A percentile compares a stretch with the other conserved stretches of the same genome.
Evolutionary conservation across 2,113 vertebrate species (phyloP).

Genomic region (Nycticebus coucang): DNA sequence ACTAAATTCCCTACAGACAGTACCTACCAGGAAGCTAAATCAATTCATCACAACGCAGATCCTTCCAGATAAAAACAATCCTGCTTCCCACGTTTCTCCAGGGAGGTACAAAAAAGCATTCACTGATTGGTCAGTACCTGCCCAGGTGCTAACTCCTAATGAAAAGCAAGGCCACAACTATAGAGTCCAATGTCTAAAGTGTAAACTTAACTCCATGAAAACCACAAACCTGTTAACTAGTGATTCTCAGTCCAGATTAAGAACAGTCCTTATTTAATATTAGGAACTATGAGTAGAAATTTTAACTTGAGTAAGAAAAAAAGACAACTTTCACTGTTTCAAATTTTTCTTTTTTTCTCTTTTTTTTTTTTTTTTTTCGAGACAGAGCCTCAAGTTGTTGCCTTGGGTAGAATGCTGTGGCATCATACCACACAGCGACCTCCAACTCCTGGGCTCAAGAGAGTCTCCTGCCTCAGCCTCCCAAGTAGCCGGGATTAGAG

Average conservation of each 20-base stretch:
- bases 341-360: background rate
- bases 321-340: background rate
- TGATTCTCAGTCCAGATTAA: background rate
- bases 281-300: background rate
- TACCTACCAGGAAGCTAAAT: background rate
- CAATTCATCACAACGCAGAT: rapidly evolving
- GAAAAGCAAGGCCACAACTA: background rate
- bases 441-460: too few relatives aligned
- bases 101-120: background rate
- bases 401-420: too few relatives aligned
- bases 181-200: background rate
- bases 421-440: too few relatives aligned
- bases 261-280: background rate
- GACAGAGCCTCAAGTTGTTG: too few relatives aligned
- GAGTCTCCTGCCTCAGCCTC: too few relatives aligned
- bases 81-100: background rate
- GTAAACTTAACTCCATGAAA: background rate
- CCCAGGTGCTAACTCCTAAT: background rate
- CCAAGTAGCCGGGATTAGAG: too few relatives aligned
- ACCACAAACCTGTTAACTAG: rapidly evolving
- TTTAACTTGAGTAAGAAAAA: background rate
- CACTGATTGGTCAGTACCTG: rapidly evolving
- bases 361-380: too few relatives aligned
- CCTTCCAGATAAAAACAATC: background rate
- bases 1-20: background rate